These are phyloP conservation scores for Limnephilus auricula DNA, from an alignment of 2,888 invertebrate species.

Conservation along the genomic window DNA sequence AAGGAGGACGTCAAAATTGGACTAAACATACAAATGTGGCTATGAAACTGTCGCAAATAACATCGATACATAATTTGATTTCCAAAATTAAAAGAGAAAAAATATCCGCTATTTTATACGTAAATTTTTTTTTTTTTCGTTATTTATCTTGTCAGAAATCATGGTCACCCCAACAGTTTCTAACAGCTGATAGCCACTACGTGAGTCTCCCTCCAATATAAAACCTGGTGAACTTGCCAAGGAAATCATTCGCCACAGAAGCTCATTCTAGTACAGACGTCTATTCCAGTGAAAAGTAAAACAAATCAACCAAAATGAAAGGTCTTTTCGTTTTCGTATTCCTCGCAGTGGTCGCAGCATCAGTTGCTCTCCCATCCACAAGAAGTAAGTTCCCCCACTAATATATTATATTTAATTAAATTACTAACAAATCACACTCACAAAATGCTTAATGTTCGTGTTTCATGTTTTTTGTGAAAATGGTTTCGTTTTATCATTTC, in stretches of 20 bases:
- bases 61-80: no score
- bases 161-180: slow-evolving; percentile 19
- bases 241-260: slow-evolving; percentile 29
- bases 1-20: no score
- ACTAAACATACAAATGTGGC: no score
- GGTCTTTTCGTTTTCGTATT: slow-evolving; percentile 27
- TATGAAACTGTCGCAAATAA: no score
- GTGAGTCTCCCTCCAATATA: slow-evolving; percentile 5
- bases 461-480: background rate
- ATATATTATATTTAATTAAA: background rate
- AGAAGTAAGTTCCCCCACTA: slow-evolving; percentile 29
- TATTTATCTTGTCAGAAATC: background rate
- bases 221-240: background rate
- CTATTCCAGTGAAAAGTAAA: background rate
- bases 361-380: slow-evolving; percentile 35
- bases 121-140: background rate
- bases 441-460: background rate
- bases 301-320: slow-evolving; percentile 29
- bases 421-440: background rate
- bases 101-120: background rate
- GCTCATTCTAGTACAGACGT: slow-evolving; percentile 8
- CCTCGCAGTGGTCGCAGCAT: slow-evolving; percentile 29
- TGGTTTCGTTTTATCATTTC: no score
- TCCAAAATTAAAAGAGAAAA: background rate
- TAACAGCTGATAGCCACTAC: background rate